Evolutionary conservation across 2,113 vertebrate species (phyloP), one percentile per base, ranked within the genome.

Genomic region (Strix uralensis): DNA sequence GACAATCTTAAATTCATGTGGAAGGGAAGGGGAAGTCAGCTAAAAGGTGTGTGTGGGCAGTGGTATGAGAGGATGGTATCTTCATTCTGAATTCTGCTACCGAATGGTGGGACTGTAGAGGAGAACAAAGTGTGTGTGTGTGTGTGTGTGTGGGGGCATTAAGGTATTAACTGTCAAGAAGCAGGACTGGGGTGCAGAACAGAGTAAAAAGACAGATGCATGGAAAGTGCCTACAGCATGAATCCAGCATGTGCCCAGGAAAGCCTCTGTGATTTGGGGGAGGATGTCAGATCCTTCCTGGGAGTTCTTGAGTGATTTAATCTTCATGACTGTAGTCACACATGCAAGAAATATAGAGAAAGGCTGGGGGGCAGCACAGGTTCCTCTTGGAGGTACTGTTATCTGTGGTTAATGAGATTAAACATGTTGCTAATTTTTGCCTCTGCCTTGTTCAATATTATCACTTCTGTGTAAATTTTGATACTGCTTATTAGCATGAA

Each of bases 361-460:
- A 63, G 36, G 34, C 71, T 78, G 57, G 42, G 47, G 49, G 36
- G 69, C 62, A 58, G 49, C 62, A 69, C 0, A 0, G 11, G 6
- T 70, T 92, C 47, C 19, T 88, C 71, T 84, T 67, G 52, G 47
- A 93, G 81, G 36, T 83, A 1, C 73, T 94, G 29, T 89, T 95
- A 36, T 81, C 84, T 81, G 36, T 92, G 29, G 3, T 69, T 96
- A 91, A 93, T 88, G 73, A 88, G 88, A 88, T 93, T 72, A 90
- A 96, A 74, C 18, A 23, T 29, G 34, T 75, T 92, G 30, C 74
- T 96, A 51, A 92, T 84, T 92, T 82, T 65, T 94, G 9, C 27
- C 62, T 88, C 74, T 86, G 14, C 82, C 66, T 91, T 88, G 61
- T 66, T 90, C 72, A 72, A 34, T 81, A 20, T 92, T 93, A 70